phyloP scores from a whole-genome alignment of 2,113 vertebrate species.

The Proteles cristata region DNA sequence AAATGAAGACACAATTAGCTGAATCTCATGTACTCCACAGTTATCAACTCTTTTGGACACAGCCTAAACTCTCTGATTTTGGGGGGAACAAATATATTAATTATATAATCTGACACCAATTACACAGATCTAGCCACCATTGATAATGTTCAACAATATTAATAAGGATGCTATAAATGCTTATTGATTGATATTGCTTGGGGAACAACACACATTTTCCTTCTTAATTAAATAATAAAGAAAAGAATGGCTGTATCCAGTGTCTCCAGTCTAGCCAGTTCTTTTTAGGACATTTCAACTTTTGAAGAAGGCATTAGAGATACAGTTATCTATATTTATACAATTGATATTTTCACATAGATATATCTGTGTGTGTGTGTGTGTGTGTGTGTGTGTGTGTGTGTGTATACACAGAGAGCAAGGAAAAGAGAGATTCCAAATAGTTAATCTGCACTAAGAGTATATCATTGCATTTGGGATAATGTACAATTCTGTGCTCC shows the following conservation, averaged over 20 bases:
- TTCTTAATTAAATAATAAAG: neutral
- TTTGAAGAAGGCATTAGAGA: neutral
- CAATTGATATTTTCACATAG: neutral
- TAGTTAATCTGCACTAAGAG: neutral
- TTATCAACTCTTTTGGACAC: neutral
- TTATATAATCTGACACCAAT: neutral
- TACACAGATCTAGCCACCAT: neutral
- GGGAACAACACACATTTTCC: neutral
- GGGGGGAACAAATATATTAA: slow-evolving; percentile 33
- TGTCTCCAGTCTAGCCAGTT: neutral
- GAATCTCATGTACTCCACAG: neutral
- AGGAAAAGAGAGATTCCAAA: neutral
- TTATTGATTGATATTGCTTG: neutral
- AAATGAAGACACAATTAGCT: neutral
- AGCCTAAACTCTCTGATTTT: neutral
- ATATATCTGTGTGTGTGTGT: neutral
- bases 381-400: no score
- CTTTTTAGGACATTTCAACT: neutral
- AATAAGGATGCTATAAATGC: neutral
- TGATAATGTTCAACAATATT: neutral
- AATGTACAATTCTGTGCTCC: neutral
- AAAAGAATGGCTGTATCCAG: neutral
- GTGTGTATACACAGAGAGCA: neutral
- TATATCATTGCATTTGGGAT: neutral
- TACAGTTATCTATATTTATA: neutral